Evolutionary conservation across 1,140 invertebrate genomes (phyloP), one percentile per base, ranked within the genome.

Genomic region (Drosophila setifemur): DNA sequence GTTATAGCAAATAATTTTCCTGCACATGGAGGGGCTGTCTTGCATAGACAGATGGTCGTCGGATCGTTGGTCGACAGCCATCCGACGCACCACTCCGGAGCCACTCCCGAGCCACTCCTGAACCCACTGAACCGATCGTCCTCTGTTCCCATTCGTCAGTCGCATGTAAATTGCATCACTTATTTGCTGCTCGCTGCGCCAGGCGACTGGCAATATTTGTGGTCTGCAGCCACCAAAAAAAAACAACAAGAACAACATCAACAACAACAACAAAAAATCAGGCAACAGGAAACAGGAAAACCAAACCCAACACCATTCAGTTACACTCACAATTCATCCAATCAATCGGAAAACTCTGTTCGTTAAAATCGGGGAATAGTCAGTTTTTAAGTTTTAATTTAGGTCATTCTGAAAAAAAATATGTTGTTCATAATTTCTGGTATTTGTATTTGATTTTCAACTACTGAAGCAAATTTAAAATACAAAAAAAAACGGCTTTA

Each of bases 1-100:
- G 79, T 85, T 85, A 85, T 85, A 85, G 79, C 79, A 85, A 85
- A 85, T 85, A 85, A 85, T 85, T 85, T 85, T 70, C 79, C 79
- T 79, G 70, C 48, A 60, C 44, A 57, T 23, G 58, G 43, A 28
- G 33, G 14, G 40, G 40, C 37, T 61, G 55, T 64, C 60, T 48
- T 49, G 42, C 60, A 64, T 64, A 64, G 60, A 64, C 60, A 64
- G 60, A 63, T 63, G 48, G 60, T 48, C 40, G 60, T 29, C 40
- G 55, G 37, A 48, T 28, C 42, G 47, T 4, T 49, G 35, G 33
- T 29, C 50, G 18, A 33, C 42, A 33, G 11, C 29, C 29, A 11
- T 4, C 48, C 29, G 18, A n/a, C 25, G 37, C 19, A 28, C 14
- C 16, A 8, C 33, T 18, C 11, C 14, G 3, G 29, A 14, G 5